These are phyloP conservation scores for Belonocnema kinseyi DNA, from an alignment of 1,140 invertebrate genomes.

Conservation along the genomic window DNA sequence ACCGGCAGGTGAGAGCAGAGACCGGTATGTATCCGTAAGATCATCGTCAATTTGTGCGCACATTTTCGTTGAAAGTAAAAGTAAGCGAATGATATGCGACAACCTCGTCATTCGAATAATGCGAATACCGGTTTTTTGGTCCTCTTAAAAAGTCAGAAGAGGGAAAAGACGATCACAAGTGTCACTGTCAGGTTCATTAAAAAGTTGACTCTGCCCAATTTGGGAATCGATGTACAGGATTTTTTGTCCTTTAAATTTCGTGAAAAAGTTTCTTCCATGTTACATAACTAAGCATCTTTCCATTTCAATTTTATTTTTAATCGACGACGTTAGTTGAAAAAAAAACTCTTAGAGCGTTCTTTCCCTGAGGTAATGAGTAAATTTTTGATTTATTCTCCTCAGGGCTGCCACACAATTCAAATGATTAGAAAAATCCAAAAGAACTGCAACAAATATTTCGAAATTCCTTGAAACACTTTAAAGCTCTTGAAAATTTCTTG, in stretches of 20 bases:
- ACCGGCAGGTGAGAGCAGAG: slow-evolving; percentile 44
- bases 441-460: too few species aligned
- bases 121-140: slow-evolving; percentile 38
- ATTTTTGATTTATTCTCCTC: too few species aligned
- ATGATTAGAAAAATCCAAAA: too few species aligned
- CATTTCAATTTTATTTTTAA: not conserved
- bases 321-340: too few species aligned
- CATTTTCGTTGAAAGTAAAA: slow-evolving; percentile 69
- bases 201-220: slow-evolving; percentile 1
- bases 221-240: not conserved
- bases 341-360: too few species aligned
- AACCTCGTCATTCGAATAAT: slow-evolving; percentile 40
- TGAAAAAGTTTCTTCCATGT: not conserved
- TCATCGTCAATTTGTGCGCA: slow-evolving; percentile 23
- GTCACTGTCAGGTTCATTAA: slow-evolving; percentile 31
- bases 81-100: slow-evolving; percentile 53
- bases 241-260: not conserved
- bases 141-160: slow-evolving; percentile 20
- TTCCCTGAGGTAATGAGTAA: too few species aligned
- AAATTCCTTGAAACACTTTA: too few species aligned
- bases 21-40: slow-evolving; percentile 22
- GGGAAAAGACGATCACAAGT: slow-evolving; percentile 5
- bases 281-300: not conserved
- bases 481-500: too few species aligned
- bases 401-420: too few species aligned